Percentiles rank a stretch among this genome's conserved stretches.
phyloP scores from a whole-genome alignment of 2,113 vertebrate species.

The Scolopax mira region DNA sequence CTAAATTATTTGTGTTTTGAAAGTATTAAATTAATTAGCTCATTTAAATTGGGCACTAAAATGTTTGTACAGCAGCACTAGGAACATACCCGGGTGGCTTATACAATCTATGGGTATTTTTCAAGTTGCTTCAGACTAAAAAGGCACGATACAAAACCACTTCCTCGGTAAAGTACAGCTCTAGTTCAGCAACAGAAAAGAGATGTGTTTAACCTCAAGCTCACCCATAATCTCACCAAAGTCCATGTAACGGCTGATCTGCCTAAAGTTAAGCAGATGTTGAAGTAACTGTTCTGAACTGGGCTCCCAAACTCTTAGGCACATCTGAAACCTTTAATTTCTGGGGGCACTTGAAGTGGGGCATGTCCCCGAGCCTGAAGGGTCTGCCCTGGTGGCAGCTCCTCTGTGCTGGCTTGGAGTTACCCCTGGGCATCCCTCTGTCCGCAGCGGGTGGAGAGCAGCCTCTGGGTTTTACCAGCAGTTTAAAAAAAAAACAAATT shows the following conservation, averaged over 20 bases:
- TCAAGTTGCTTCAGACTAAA: background rate
- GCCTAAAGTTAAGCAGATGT: background rate
- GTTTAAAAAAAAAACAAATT: background rate
- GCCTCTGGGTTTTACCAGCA: background rate
- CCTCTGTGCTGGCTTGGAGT: constrained; percentile 25
- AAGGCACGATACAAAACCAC: background rate
- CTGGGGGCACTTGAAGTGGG: background rate
- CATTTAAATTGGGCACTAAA: background rate
- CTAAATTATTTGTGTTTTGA: background rate
- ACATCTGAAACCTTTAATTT: background rate
- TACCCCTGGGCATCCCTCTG: background rate
- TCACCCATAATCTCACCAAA: background rate
- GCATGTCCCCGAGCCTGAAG: background rate
- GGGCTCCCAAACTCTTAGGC: background rate
- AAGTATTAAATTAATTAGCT: background rate
- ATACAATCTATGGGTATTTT: background rate
- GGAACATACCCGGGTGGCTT: background rate
- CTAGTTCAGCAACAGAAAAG: background rate
- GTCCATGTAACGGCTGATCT: background rate
- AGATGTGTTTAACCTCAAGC: background rate
- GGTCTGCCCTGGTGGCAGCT: background rate
- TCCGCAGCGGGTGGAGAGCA: background rate
- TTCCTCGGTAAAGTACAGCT: background rate
- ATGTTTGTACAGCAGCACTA: constrained; percentile 24
- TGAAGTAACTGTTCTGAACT: background rate